Conservation (phyloP, 2,797 vertebrate species). For the Notamacropus eugenii region DNA sequence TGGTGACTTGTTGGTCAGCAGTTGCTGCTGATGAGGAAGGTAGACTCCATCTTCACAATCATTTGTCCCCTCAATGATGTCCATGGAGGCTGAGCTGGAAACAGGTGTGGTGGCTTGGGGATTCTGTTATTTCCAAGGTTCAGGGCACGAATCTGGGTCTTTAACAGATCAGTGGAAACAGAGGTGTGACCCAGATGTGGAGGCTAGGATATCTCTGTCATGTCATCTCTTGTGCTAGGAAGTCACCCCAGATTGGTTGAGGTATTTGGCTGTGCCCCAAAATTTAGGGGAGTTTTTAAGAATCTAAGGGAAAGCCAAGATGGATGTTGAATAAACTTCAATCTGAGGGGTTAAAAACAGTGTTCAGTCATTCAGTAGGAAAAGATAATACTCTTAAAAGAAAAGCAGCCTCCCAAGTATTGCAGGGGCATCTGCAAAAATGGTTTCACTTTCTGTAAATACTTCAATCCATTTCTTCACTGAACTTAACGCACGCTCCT, state of each 20-base stretch:
- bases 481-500: no score
- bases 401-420: not conserved
- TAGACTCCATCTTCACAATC: no score
- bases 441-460: no score
- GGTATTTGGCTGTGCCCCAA: not conserved
- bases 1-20: no score
- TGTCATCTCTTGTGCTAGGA: not conserved
- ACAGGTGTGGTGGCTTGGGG: no score
- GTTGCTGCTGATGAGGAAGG: no score
- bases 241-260: not conserved
- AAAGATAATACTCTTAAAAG: not conserved
- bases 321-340: not conserved
- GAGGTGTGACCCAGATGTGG: not conserved
- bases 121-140: no score
- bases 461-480: no score
- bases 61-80: no score
- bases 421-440: not conserved
- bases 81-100: no score
- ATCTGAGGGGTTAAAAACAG: not conserved
- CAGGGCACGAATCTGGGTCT: no score
- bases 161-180: not conserved
- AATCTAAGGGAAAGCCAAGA: not conserved
- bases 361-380: not conserved
- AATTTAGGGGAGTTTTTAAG: no score
- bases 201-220: not conserved